Evolutionary conservation across 2,113 vertebrate species (phyloP).

Genomic region (Anas platyrhynchos): DNA sequence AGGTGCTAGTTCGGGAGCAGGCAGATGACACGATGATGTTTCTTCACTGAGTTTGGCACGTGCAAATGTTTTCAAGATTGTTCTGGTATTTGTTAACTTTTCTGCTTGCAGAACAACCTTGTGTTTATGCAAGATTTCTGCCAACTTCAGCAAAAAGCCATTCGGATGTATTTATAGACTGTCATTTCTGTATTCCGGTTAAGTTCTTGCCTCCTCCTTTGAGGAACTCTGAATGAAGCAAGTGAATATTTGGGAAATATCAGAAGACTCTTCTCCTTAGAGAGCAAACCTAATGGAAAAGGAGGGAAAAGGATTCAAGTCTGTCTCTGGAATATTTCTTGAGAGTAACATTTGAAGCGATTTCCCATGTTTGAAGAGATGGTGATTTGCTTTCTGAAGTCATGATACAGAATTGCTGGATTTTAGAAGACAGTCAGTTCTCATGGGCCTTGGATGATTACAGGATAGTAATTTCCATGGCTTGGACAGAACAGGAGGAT

Average conservation of each 20-base stretch:
- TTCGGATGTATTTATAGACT: neutral
- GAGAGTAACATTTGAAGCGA: neutral
- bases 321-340: neutral
- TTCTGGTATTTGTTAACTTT: neutral
- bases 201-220: neutral
- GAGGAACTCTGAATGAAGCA: neutral
- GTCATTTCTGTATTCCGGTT: neutral
- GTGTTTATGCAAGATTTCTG: neutral
- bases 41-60: neutral
- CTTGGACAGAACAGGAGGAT: neutral
- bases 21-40: neutral
- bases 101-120: neutral
- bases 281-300: neutral
- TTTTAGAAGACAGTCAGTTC: neutral
- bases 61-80: neutral
- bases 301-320: neutral
- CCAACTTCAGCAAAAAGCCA: neutral
- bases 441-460: too few relatives aligned
- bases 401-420: neutral
- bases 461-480: neutral
- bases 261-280: neutral
- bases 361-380: neutral
- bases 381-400: neutral
- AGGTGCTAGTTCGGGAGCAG: neutral
- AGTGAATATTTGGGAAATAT: neutral